These are phyloP conservation scores for Charanyca ferruginea DNA, from an alignment of 2,888 invertebrate genomes.

Conservation along the genomic window DNA sequence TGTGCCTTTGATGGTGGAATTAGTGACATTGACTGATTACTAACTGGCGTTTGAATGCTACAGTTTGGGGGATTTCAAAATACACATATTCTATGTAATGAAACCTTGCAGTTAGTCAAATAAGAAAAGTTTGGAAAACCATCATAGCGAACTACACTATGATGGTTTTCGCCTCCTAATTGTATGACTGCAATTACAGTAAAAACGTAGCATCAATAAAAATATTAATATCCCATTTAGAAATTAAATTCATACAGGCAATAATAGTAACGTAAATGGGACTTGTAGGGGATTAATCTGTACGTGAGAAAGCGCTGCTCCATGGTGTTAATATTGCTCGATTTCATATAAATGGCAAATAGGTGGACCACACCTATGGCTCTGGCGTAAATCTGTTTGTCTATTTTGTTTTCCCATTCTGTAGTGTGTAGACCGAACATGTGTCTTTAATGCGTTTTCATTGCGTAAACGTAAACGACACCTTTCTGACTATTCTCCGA, in stretches of 20 bases:
- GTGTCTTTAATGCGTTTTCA: slow-evolving; percentile 4
- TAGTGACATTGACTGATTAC: slow-evolving; percentile 42
- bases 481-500: not conserved
- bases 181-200: slow-evolving; percentile 18
- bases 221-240: slow-evolving; percentile 36
- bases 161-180: too few species aligned
- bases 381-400: slow-evolving; percentile 12
- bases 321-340: slow-evolving; percentile 48
- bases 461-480: not conserved
- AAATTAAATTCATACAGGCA: slow-evolving; percentile 40
- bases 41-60: slow-evolving; percentile 18
- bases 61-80: slow-evolving; percentile 1
- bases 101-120: not conserved
- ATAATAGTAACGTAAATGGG: slow-evolving; percentile 41
- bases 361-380: slow-evolving; percentile 36
- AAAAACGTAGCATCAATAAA: slow-evolving; percentile 36
- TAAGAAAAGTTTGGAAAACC: slow-evolving; percentile 1
- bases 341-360: slow-evolving; percentile 53
- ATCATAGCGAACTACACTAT: not conserved
- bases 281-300: slow-evolving; percentile 50
- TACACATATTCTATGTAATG: not conserved
- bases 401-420: slow-evolving; percentile 12
- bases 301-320: slow-evolving; percentile 56
- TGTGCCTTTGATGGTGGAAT: slow-evolving; percentile 22
- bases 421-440: not conserved